A percentile compares a stretch with the other conserved stretches of the same genome.
Evolutionary conservation across 2,888 invertebrate genomes (phyloP).

Genomic region (Leuctra nigra): DNA sequence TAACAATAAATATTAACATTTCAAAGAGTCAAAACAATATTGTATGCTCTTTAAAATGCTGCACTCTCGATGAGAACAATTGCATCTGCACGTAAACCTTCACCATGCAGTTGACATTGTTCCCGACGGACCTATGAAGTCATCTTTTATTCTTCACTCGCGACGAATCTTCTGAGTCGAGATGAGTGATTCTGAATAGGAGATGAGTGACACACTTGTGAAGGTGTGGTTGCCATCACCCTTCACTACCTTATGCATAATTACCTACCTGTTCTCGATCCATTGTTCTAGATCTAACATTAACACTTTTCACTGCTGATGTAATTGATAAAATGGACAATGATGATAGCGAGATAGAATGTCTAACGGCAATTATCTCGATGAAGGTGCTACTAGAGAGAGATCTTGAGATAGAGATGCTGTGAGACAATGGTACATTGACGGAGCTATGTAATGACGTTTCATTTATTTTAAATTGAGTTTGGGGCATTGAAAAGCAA

Average conservation of each 20-base stretch:
- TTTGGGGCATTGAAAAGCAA: no score
- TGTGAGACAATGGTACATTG: no score
- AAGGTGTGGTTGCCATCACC: slow-evolving; percentile 5
- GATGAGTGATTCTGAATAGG: slow-evolving; percentile 10
- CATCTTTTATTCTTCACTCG: neutral
- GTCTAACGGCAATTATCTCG: no score
- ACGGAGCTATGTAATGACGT: no score
- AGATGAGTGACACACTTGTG: neutral
- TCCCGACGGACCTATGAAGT: neutral
- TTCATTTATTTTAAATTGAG: no score
- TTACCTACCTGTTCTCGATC: neutral
- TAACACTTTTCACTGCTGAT: neutral
- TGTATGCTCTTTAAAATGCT: no score
- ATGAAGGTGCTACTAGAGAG: no score
- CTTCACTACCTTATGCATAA: neutral
- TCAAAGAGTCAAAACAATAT: no score
- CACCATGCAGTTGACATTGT: neutral
- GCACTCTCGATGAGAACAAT: neutral
- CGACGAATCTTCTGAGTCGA: neutral
- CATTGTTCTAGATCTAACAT: neutral
- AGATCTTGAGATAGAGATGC: no score
- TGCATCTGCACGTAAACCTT: neutral
- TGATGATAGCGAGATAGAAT: no score
- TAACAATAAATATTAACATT: no score
- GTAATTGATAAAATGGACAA: no score